Evolutionary conservation across 2,113 vertebrate species (phyloP), one percentile per base, ranked within the genome.

Genomic region (Lophura nycthemera): DNA sequence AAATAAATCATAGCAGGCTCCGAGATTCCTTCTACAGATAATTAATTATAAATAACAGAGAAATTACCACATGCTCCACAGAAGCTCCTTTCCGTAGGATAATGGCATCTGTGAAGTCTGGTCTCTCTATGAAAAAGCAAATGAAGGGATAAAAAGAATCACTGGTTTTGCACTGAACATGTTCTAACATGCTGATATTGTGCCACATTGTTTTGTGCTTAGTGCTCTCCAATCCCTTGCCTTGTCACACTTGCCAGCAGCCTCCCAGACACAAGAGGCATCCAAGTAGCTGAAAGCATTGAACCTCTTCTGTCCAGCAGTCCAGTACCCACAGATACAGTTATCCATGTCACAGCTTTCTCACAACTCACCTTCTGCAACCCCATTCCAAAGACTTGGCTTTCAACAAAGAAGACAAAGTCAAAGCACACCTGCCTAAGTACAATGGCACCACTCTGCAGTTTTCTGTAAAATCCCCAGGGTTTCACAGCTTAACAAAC

Each of bases 11-110:
- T 1, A 83, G 86, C 90, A 92, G 86, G 57, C 63, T 72, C 80
- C 60, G 57, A 30, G 76, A 91, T 32, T 72, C 72, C 56, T 81
- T 60, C 79, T 71, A 73, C 69, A 78, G 57, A 77, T 42, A 75
- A 75, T 34, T 74, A 81, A 75, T 90, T 1, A 1, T 71, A 93
- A 96, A 94, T 90, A 61, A 93, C 42, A 42, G 52, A 78, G 76
- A 84, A 97, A 98, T 97, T 95, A 99, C 99, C 98, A 99, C 99
- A 2, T 99, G 99, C 91, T 99, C 99, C 93, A 99, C 99, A 17
- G 97, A 97, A 60, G 99, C 99, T 30, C 98, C 98, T 97, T 98
- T 98, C 93, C 99, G 98, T 92, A 99, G 99, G 94, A 99, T 99
- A 88, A 99, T 99, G 86, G 99, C 99, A 32, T 99, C 99, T 13